These are phyloP conservation scores for Chalcis sispes DNA, from an alignment of 2,888 invertebrate genomes.

Conservation along the genomic window DNA sequence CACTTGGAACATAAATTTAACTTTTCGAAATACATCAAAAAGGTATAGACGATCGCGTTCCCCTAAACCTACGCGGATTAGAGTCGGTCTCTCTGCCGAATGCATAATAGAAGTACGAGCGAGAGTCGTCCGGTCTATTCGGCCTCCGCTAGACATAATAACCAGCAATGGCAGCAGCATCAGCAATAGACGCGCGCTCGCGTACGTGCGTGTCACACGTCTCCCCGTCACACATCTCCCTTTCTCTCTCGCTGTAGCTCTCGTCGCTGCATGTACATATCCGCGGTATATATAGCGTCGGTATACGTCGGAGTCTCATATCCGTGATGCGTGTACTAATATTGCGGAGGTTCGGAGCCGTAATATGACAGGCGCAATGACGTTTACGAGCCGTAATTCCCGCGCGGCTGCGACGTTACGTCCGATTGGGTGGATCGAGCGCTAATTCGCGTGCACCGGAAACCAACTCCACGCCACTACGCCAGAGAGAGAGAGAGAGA, in stretches of 20 bases:
- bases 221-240: background rate
- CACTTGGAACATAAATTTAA: too few relatives aligned
- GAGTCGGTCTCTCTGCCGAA: too few relatives aligned
- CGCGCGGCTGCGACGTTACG: constrained; percentile 46
- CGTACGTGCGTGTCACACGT: background rate
- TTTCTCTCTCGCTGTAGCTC: too few relatives aligned
- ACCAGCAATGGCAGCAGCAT: background rate
- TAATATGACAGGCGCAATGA: constrained; percentile 61
- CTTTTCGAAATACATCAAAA: too few relatives aligned
- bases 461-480: too few relatives aligned
- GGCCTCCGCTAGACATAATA: too few relatives aligned
- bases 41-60: too few relatives aligned
- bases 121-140: too few relatives aligned
- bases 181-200: background rate
- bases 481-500: too few relatives aligned
- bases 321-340: constrained; percentile 58
- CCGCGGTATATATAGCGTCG: background rate
- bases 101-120: too few relatives aligned
- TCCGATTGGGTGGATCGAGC: constrained; percentile 54
- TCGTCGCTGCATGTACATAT: background rate
- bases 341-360: constrained; percentile 29
- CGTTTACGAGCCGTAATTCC: constrained; percentile 60
- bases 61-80: too few relatives aligned
- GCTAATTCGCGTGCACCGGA: constrained; percentile 40
- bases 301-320: background rate